Evolutionary conservation across 2,797 vertebrate genomes (phyloP), one percentile per base, ranked within the genome.

Genomic region (Kryptopterus vitreolus): DNA sequence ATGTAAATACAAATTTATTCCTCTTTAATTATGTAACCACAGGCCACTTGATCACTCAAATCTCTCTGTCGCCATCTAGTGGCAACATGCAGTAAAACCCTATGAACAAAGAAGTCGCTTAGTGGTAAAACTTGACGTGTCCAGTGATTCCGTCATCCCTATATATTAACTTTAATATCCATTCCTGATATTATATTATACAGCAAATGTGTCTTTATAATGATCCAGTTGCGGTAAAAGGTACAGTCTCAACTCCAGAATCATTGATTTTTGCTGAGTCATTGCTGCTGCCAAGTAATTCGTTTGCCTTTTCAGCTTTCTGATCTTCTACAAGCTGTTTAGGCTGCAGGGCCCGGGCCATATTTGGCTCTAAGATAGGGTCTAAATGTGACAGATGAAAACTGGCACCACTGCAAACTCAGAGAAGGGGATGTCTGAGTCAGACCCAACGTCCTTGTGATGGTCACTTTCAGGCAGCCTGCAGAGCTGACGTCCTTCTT

Each of bases 51-150:
- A n/a, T n/a, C n/a, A n/a, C 7, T 38, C 24, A 70, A 71, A 3
- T 73, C 31, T 26, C 29, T 72, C 20, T 55, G 52, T 73, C 52
- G 7, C 71, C 71, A 7, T 74, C 71, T 57, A 43, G 35, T 74
- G 71, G 71, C 22, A 0, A 10, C 35, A 3, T 58, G 3, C 53
- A 43, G 13, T 58, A 43, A 12, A 35, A 72, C 35, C 11, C 4
- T 35, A 29, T 10, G 22, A 26, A 18, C 31, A 58, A 58, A 43
- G 5, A 8, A 73, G 24, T 20, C 15, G 11, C 52, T n/a, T 57
- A 31, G 22, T n/a, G 29, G 52, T 69, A 3, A 13, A 68, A 24
- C 20, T 66, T 43, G 24, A 33, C 0, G 20, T 2, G 35, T 8
- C 6, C 2, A 9, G 31, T 35, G 57, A 72, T n/a, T 35, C 20